Evolutionary conservation across 37 sponge, comb jelly and placozoan species (phyloP), one percentile per base, ranked within the genome.

Genomic region (Cliona cf. orientalis): DNA sequence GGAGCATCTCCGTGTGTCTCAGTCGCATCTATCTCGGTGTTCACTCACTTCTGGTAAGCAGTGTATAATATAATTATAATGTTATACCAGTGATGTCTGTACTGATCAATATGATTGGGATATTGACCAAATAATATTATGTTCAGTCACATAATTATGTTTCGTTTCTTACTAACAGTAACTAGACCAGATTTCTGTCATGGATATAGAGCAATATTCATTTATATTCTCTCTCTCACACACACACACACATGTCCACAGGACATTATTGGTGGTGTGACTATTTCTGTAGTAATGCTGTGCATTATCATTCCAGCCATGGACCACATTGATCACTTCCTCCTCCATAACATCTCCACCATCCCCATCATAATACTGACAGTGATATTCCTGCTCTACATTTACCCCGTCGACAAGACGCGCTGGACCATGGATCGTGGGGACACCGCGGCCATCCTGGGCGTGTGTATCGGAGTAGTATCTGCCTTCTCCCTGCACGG

Each of bases 1-100:
- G 97, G 95, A 78, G 84, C 5, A 19, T 73, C 45, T 89, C 93
- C 25, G 96, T 97, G 35, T 67, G 95, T 26, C 36, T 91, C 75
- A 91, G 93, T 42, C 66, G 97, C 39, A 32, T 97, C 55, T 97
- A 97, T 61, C 90, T 97, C 3, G 97, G 97, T 46, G 87, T 97
- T 17, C 97, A 97, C 79, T 61, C 81, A 7, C 53, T 91, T 1
- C 37, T 91, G 95, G 97, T 92, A 63, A 84, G 90, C 0, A 7
- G 45, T 74, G 41, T 39, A 43, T 1, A 26, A 64, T 25, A 23
- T 58, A 5, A 31, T 59, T 0, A 11, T 35, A 0, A 1, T 23
- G 43, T 60, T 2, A 41, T 11, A 70, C 45, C 29, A n/a, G n/a
- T n/a, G n/a, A n/a, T n/a, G n/a, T n/a, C n/a, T n/a, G n/a, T n/a